phyloP scores from a whole-genome alignment of 2,888 invertebrate species.

The Orthonevra nobilis region DNA sequence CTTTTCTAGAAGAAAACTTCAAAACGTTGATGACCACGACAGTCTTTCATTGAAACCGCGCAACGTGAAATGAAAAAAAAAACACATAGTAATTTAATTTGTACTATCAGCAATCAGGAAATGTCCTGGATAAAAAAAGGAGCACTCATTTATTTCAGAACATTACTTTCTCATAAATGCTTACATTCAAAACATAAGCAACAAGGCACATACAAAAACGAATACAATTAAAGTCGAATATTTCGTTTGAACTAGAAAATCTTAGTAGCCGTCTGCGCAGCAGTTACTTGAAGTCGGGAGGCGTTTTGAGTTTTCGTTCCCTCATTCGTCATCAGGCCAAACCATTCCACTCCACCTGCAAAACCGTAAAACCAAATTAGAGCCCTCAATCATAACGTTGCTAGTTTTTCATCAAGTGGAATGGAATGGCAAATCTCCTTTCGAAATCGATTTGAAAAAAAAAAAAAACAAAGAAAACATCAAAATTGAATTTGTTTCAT shows the following conservation, averaged over 20 bases:
- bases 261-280: slow-evolving; percentile 33
- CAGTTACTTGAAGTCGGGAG: slow-evolving; percentile 12
- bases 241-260: too few relatives aligned
- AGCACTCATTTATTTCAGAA: slow-evolving; percentile 5
- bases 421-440: slow-evolving; percentile 51
- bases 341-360: slow-evolving; percentile 53
- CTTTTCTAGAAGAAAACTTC: too few relatives aligned
- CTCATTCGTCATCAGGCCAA: slow-evolving; percentile 3
- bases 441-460: too few relatives aligned
- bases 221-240: too few relatives aligned
- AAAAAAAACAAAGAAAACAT: too few relatives aligned
- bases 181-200: slow-evolving; percentile 20
- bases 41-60: too few relatives aligned
- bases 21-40: too few relatives aligned
- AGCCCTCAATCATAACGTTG: slow-evolving; percentile 8
- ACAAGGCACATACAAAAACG: background rate
- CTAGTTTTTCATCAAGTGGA: slow-evolving; percentile 58
- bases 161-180: slow-evolving; percentile 5
- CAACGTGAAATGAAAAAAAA: too few relatives aligned
- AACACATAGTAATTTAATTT: background rate
- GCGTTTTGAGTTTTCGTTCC: background rate
- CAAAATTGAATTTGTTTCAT: slow-evolving; percentile 12
- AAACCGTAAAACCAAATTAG: slow-evolving; percentile 36
- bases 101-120: slow-evolving; percentile 27
- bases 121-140: background rate